These are phyloP conservation scores for Coendou prehensilis DNA, from an alignment of 2,797 vertebrate species.

Conservation along the genomic window DNA sequence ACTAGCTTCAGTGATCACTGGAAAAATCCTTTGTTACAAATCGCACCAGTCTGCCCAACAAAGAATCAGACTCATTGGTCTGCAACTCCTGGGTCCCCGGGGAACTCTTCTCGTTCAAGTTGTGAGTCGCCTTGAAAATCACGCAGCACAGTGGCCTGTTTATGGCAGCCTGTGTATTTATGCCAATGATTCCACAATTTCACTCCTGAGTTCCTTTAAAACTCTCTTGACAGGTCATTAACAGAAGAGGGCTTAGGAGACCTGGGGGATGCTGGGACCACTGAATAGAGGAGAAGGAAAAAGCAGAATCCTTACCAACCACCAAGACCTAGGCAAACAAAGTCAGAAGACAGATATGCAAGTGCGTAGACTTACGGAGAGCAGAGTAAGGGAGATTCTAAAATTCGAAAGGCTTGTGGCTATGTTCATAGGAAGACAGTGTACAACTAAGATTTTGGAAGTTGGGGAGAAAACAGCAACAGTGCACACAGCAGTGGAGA, in stretches of 20 bases:
- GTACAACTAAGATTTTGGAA: background rate
- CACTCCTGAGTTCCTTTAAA: conserved; percentile 74
- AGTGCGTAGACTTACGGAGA: background rate
- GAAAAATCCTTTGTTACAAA: conserved; percentile 66
- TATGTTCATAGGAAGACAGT: background rate
- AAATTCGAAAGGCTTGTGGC: background rate
- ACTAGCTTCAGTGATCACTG: conserved; percentile 22
- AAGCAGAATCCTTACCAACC: background rate
- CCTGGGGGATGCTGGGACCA: conserved; percentile 11
- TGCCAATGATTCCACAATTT: conserved; percentile 74
- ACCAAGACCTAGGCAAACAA: background rate
- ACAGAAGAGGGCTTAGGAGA: conserved; percentile 47
- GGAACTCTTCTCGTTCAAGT: conserved; percentile 62
- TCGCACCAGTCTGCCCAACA: background rate
- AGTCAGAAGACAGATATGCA: background rate
- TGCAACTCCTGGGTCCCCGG: conserved; percentile 50
- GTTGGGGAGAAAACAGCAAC: background rate
- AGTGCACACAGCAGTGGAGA: background rate
- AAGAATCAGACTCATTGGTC: conserved; percentile 60
- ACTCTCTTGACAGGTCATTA: conserved; percentile 64
- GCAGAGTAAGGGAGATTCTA: background rate
- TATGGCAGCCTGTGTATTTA: conserved; percentile 73
- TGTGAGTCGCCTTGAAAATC: conserved; percentile 46
- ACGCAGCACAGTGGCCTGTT: conserved; percentile 42
- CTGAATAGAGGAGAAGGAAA: background rate